phyloP scores from a whole-genome alignment of 2,797 vertebrate species.

The Propithecus perrieri region DNA sequence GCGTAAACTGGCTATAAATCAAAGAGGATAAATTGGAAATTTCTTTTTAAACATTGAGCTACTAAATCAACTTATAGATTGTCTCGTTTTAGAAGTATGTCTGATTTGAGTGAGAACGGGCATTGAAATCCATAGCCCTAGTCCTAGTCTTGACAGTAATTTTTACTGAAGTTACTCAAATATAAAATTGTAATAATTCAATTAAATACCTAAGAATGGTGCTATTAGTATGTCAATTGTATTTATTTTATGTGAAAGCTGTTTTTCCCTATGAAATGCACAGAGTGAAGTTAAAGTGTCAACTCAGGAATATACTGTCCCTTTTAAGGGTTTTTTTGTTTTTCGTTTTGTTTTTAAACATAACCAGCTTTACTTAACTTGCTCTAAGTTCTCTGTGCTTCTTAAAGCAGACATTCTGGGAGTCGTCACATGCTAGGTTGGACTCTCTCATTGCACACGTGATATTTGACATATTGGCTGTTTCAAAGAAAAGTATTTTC shows the following conservation, averaged over 20 bases:
- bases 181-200: neutral
- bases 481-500: slow-evolving; percentile 17
- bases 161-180: slow-evolving; percentile 16
- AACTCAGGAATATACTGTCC: neutral
- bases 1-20: slow-evolving; percentile 2
- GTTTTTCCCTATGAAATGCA: neutral
- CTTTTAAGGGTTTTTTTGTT: neutral
- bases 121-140: neutral
- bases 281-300: neutral
- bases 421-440: neutral
- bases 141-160: slow-evolving; percentile 38
- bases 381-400: neutral
- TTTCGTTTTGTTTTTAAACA: neutral
- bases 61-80: neutral
- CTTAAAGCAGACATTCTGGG: neutral
- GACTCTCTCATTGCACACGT: neutral
- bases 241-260: slow-evolving; percentile 51
- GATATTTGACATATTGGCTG: neutral
- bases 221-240: neutral
- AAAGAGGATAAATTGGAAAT: neutral
- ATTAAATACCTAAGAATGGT: slow-evolving; percentile 43
- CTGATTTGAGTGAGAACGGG: neutral
- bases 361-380: neutral
- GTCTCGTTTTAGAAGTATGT: slow-evolving; percentile 35
- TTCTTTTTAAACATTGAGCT: neutral